These are phyloP conservation scores for Contarinia nasturtii DNA, from an alignment of 1,140 invertebrate species.

Conservation along the genomic window DNA sequence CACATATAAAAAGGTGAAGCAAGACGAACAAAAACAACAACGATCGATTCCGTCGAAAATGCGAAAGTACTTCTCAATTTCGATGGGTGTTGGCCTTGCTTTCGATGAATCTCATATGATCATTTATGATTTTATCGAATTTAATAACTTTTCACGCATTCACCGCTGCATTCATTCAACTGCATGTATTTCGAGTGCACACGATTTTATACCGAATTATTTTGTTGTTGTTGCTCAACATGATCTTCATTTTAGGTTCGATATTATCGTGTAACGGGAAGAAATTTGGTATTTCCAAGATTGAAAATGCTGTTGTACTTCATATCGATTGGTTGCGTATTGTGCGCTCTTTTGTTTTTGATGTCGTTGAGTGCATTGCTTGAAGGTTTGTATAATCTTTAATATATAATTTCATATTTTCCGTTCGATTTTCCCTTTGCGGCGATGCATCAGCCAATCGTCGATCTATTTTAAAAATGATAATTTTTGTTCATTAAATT, in stretches of 20 bases:
- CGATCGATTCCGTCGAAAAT: no score
- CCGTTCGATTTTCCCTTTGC: no score
- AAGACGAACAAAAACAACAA: no score
- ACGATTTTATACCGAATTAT: no score
- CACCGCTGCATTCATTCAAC: no score
- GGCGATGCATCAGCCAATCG: background rate
- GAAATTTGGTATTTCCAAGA: constrained; percentile 33
- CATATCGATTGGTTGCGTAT: constrained; percentile 33
- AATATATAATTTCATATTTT: background rate
- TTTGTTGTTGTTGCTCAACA: background rate
- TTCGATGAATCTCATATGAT: no score
- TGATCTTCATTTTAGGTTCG: constrained; percentile 18
- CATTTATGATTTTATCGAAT: no score
- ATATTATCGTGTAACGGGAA: constrained; percentile 30
- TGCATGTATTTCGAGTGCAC: no score
- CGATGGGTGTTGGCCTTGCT: no score
- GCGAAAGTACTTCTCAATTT: no score
- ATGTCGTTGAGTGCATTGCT: constrained; percentile 31
- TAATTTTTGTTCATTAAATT: background rate
- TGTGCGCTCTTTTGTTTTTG: constrained; percentile 32
- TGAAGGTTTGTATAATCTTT: constrained; percentile 20
- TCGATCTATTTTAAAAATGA: background rate
- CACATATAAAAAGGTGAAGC: no score
- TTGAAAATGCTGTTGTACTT: constrained; percentile 32
- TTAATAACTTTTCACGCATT: no score